Conservation (phyloP, 2,888 invertebrate genomes). For the Phytoseiulus persimilis region DNA sequence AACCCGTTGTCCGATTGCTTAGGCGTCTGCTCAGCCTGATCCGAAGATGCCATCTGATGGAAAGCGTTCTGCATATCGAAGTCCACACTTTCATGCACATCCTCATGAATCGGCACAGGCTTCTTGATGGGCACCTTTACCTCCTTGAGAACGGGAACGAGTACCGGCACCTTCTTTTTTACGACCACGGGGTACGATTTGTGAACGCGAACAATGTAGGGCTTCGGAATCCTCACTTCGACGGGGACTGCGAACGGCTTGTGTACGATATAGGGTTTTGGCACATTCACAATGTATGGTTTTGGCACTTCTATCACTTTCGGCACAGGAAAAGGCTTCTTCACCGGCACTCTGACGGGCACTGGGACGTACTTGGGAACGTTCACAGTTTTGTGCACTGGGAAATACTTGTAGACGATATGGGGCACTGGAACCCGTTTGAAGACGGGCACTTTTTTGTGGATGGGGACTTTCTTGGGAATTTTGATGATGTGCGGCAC, state of each 20-base stretch:
- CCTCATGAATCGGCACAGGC: conserved; percentile 14
- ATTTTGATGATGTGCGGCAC: background rate
- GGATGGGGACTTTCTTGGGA: background rate
- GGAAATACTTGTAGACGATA: conserved; percentile 13
- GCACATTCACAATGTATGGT: background rate
- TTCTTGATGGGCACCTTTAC: conserved; percentile 6
- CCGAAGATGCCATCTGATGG: background rate
- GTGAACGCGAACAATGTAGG: background rate
- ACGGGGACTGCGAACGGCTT: background rate
- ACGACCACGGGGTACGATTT: background rate
- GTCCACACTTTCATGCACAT: background rate
- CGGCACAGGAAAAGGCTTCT: background rate
- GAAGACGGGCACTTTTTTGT: conserved; percentile 32
- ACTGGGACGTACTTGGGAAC: background rate
- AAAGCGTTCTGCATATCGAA: background rate
- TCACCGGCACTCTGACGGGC: background rate
- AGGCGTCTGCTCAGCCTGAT: background rate
- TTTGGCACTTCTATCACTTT: conserved; percentile 11
- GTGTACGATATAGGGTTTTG: background rate
- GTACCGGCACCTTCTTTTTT: background rate
- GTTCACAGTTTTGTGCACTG: conserved; percentile 25
- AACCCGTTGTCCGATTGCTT: background rate
- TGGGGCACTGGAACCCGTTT: background rate
- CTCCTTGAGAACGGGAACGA: background rate
- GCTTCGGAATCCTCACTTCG: background rate